phyloP scores from a whole-genome alignment of 1,140 invertebrate genomes.

The Oryzaephilus surinamensis region DNA sequence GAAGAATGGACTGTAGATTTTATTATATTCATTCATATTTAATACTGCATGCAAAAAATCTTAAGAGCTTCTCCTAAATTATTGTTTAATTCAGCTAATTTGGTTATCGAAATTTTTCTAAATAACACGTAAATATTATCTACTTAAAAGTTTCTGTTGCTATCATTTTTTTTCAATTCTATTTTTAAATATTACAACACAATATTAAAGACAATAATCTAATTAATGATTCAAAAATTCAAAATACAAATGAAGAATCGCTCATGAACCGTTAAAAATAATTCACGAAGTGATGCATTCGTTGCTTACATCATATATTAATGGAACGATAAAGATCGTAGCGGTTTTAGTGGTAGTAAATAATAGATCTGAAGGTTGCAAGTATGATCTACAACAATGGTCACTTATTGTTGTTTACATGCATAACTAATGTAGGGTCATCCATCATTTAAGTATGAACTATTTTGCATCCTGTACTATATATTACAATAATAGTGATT shows the following conservation, averaged over 20 bases:
- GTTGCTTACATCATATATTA: conserved; percentile 15
- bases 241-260: no score
- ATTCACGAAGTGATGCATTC: no score
- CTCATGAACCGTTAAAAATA: no score
- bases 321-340: conserved; percentile 14
- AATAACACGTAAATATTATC: not conserved
- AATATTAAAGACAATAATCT: no score
- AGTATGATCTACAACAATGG: conserved; percentile 13
- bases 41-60: not conserved
- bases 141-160: not conserved
- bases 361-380: conserved; percentile 14
- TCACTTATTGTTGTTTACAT: conserved; percentile 14
- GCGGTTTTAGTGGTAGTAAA: conserved; percentile 7
- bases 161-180: no score
- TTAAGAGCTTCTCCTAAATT: no score
- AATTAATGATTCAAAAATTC: no score
- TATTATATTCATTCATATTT: not conserved
- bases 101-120: not conserved
- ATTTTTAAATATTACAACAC: no score
- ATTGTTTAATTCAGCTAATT: not conserved
- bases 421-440: conserved; percentile 11
- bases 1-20: not conserved
- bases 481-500: conserved; percentile 1
- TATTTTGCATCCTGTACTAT: no score
- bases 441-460: conserved; percentile 6